A percentile compares a stretch with the other conserved stretches of the same genome.
Evolutionary conservation across 2,113 vertebrate genomes (phyloP).

Genomic region (Pterocles gutturalis): DNA sequence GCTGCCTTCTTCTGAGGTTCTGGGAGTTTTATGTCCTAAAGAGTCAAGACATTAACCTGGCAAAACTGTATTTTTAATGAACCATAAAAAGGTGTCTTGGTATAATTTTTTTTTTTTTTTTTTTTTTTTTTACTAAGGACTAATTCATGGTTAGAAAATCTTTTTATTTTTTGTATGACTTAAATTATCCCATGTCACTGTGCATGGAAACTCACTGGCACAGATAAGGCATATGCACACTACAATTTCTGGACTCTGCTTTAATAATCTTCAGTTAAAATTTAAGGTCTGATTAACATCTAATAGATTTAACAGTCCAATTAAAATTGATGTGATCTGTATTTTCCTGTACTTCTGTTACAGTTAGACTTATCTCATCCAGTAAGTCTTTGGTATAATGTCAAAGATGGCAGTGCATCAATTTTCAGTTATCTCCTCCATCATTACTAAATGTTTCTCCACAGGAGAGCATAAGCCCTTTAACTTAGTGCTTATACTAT

Average conservation of each 20-base stretch:
- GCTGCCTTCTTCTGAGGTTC: background rate
- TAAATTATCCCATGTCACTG: background rate
- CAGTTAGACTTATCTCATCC: background rate
- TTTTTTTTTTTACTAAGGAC: background rate
- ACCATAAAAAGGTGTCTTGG: background rate
- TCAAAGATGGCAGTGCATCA: background rate
- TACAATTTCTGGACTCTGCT: background rate
- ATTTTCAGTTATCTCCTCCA: background rate
- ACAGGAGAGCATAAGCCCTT: background rate
- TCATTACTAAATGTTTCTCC: background rate
- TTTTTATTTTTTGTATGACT: background rate
- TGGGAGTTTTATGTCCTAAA: background rate
- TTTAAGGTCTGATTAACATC: background rate
- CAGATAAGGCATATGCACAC: background rate
- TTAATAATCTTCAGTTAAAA: background rate
- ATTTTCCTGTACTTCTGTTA: slow-evolving; percentile 11
- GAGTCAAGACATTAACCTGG: background rate
- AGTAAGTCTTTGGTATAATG: background rate
- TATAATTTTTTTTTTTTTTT: too few relatives aligned
- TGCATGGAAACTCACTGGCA: background rate
- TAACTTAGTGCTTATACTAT: background rate
- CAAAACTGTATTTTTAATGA: background rate
- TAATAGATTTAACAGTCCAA: background rate
- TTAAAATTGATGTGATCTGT: background rate
- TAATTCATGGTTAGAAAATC: background rate